Base-by-base conservation (phyloP, 1,140 invertebrate genomes). In the Cheumatopsyche charites region DNA sequence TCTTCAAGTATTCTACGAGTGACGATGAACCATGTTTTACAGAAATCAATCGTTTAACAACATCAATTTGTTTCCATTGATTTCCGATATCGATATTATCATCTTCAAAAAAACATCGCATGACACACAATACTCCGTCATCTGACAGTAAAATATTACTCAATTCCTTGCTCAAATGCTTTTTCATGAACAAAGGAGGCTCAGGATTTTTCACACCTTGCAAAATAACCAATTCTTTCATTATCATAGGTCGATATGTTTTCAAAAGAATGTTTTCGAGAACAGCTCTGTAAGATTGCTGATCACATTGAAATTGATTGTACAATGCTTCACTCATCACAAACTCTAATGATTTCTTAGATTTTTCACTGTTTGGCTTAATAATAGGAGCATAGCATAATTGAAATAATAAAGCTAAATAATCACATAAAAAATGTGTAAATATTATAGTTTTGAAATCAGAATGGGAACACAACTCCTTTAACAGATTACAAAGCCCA, bases 341-440 rank as follows among this genome's bases (percentile, higher is more conserved):
- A 77, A 83, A 86, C 45, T 71, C 70, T 55, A 25, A 62, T 68
- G 52, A 71, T n/a, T 62, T 73, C 19, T 49, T 23, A 9, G 63
- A 19, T 47, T 81, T 79, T 9, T 67, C 58, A 70, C 70, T 62
- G 3, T 79, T 78, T 58, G 89, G 90, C 80, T 88, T 89, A 62
- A 83, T 86, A 23, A 91, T 77, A 67, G 89, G 88, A 21, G 87
- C 89, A 83, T 88, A 87, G 25, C 86, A 84, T 66, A 93, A 80
- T 80, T 92, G 91, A 75, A 91, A 86, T n/a, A 93, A 79, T 7
- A 86, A 86, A 73, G 87, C 87, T 49, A 94, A 79, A 71, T 92
- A 84, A 67, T 82, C 82, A 73, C 80, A 81, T 13, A 87, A 78
- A 78, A 81, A 82, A 58, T 84, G 79, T 19, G 83, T 81, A 49